Conservation (phyloP, 2,797 vertebrate species). For the Ptychadena robeensis region DNA sequence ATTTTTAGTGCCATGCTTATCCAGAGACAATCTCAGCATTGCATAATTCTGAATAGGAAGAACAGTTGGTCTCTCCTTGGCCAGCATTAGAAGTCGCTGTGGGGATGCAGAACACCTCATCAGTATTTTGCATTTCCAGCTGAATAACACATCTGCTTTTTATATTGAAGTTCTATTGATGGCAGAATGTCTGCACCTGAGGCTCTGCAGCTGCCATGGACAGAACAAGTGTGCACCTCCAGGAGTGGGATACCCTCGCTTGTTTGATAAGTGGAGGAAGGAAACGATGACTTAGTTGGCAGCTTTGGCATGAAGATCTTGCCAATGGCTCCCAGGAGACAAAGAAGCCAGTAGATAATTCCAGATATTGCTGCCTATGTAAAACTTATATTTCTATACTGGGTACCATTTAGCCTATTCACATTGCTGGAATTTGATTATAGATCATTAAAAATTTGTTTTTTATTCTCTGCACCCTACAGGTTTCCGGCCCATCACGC, state of each 20-base stretch:
- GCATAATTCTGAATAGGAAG: neutral
- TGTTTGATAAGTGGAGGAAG: neutral
- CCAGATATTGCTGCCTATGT: neutral
- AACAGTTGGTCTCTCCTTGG: neutral
- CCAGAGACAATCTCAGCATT: neutral
- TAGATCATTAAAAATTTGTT: neutral
- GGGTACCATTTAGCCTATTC: neutral
- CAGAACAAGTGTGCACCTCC: neutral
- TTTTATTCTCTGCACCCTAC: slow-evolving; percentile 66
- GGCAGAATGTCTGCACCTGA: neutral
- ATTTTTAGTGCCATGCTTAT: too few relatives aligned
- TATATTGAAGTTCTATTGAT: neutral
- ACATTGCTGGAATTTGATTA: neutral
- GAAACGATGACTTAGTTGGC: neutral
- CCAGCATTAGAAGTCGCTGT: neutral
- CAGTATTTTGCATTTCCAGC: neutral
- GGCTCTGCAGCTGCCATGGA: neutral
- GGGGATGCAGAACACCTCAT: too few relatives aligned
- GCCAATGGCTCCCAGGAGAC: neutral
- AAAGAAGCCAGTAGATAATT: neutral
- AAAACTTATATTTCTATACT: neutral
- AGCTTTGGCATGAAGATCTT: neutral
- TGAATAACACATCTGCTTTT: neutral
- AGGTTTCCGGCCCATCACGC: slow-evolving; percentile 94
- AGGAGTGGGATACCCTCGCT: neutral